Conservation (phyloP, 1,140 invertebrate genomes). For the Hetaerina americana region DNA sequence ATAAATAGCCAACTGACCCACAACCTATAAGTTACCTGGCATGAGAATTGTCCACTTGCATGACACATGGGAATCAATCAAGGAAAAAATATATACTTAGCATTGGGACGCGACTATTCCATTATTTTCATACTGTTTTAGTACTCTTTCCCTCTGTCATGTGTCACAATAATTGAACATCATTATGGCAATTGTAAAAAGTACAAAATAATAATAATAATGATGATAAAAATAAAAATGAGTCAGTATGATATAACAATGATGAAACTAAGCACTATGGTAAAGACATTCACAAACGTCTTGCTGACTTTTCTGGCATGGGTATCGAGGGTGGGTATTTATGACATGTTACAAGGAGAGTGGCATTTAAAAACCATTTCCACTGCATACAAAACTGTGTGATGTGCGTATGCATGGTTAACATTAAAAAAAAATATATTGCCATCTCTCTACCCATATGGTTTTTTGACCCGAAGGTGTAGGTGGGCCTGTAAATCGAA, state of each 20-base stretch:
- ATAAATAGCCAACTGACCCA: constrained; percentile 10
- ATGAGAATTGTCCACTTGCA: background rate
- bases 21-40: constrained; percentile 9
- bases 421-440: too few species aligned
- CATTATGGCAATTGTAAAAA: background rate
- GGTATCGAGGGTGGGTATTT: background rate
- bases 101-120: background rate
- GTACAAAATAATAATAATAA: constrained; percentile 1
- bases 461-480: too few species aligned
- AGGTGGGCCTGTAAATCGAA: too few species aligned
- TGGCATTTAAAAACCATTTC: background rate
- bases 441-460: too few species aligned
- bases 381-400: background rate
- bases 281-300: background rate
- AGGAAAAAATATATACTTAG: background rate
- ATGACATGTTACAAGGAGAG: background rate
- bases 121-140: constrained; percentile 3
- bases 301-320: background rate
- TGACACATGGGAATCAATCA: background rate
- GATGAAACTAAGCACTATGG: background rate
- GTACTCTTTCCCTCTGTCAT: background rate
- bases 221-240: constrained; percentile 1
- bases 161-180: background rate
- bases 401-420: background rate
- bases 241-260: background rate